Conservation (phyloP, 2,888 invertebrate genomes). For the Hanleya hanleyi region DNA sequence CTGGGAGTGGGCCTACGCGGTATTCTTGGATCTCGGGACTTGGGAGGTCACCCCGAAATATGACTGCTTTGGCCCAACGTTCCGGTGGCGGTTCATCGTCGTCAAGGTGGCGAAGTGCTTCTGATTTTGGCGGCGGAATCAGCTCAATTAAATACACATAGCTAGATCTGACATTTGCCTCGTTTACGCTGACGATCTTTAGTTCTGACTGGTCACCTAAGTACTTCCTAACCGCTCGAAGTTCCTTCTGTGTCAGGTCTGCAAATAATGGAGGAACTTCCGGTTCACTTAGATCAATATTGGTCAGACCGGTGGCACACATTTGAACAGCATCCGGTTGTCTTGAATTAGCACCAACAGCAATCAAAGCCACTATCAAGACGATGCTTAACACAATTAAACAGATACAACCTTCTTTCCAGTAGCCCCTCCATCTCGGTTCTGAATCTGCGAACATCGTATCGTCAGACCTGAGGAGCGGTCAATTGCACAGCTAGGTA, state of each 20-base stretch:
- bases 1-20: conserved; percentile 48
- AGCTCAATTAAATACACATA: conserved; percentile 45
- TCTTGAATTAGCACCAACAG: neutral
- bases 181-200: neutral
- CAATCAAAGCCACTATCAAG: neutral
- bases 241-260: neutral
- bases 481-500: too few species aligned
- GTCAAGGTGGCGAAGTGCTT: conserved; percentile 42
- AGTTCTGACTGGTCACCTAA: neutral
- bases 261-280: conserved; percentile 5
- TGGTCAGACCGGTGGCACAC: neutral
- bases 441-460: neutral
- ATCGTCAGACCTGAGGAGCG: too few species aligned
- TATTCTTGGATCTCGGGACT: conserved; percentile 47
- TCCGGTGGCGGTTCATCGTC: conserved; percentile 27
- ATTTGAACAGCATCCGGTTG: neutral
- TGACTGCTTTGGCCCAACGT: conserved; percentile 45
- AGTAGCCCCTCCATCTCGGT: neutral
- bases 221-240: neutral
- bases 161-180: conserved; percentile 25
- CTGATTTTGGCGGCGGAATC: conserved; percentile 43
- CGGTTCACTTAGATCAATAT: neutral
- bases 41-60: conserved; percentile 36
- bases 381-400: neutral
- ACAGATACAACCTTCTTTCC: neutral